Conservation (phyloP, 53 echinoderm and acorn worm genomes). For the Arbacia lixula region DNA sequence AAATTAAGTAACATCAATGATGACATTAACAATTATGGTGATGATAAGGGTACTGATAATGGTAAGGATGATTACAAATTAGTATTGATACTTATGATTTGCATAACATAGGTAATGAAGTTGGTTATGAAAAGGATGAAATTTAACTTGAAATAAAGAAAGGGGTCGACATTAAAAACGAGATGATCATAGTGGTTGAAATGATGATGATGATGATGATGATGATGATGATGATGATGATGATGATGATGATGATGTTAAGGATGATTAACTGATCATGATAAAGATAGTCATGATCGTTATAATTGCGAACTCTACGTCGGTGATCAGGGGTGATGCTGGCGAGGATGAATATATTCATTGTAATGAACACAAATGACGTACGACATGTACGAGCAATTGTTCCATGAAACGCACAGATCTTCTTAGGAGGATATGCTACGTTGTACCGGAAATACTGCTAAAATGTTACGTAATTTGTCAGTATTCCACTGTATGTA, state of each 20-base stretch:
- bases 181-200: background rate
- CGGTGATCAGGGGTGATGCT: background rate
- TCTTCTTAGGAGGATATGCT: too few relatives aligned
- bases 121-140: background rate
- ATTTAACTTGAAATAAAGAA: too few relatives aligned
- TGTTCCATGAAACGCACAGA: too few relatives aligned
- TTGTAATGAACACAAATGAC: too few relatives aligned
- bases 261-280: conserved; percentile 7
- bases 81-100: background rate
- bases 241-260: conserved; percentile 3
- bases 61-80: background rate
- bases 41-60: background rate
- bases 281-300: background rate
- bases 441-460: too few relatives aligned
- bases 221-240: background rate
- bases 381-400: too few relatives aligned
- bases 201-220: conserved; percentile 11
- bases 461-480: too few relatives aligned
- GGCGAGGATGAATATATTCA: background rate
- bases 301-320: background rate
- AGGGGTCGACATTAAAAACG: too few relatives aligned
- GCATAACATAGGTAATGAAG: background rate
- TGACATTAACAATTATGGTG: background rate
- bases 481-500: too few relatives aligned
- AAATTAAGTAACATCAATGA: background rate